Conservation (phyloP, 2,888 invertebrate genomes). For the Calameuta pallipes region DNA sequence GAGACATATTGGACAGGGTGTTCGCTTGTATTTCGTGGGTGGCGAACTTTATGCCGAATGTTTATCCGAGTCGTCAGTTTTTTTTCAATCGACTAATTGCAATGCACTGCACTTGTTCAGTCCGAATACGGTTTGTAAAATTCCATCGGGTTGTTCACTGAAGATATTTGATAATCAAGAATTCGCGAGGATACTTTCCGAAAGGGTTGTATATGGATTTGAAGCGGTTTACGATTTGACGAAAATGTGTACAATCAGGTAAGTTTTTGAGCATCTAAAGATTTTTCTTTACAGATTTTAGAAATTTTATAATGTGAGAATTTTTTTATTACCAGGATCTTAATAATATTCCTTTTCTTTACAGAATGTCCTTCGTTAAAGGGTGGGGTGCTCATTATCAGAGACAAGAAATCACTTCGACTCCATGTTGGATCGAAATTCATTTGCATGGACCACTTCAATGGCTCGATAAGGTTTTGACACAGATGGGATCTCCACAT, state of each 20-base stretch:
- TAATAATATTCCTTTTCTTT: neutral
- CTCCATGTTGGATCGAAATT: constrained; percentile 98
- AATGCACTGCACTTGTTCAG: constrained; percentile 97
- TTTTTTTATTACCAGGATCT: neutral
- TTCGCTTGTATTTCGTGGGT: constrained; percentile 90
- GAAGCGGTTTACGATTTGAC: constrained; percentile 97
- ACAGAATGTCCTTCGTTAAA: constrained; percentile 94
- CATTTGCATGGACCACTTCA: constrained; percentile 95
- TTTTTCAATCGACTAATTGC: constrained; percentile 95
- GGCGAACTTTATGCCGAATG: constrained; percentile 97
- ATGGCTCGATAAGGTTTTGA: constrained; percentile 96
- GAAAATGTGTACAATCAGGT: constrained; percentile 94
- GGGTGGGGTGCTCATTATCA: constrained; percentile 99
- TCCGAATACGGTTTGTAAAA: constrained; percentile 97
- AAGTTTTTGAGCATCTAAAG: constrained; percentile 10
- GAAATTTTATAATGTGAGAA: neutral
- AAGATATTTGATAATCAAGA: constrained; percentile 97
- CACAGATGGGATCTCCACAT: constrained; percentile 97
- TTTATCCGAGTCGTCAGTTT: constrained; percentile 92
- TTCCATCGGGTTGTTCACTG: constrained; percentile 91
- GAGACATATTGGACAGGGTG: constrained; percentile 94
- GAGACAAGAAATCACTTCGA: constrained; percentile 96
- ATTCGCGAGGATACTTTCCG: constrained; percentile 89
- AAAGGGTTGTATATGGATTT: constrained; percentile 95
- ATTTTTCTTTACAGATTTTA: neutral